Base-by-base conservation (phyloP, 1,140 invertebrate genomes). In the Ganaspis sp. region DNA sequence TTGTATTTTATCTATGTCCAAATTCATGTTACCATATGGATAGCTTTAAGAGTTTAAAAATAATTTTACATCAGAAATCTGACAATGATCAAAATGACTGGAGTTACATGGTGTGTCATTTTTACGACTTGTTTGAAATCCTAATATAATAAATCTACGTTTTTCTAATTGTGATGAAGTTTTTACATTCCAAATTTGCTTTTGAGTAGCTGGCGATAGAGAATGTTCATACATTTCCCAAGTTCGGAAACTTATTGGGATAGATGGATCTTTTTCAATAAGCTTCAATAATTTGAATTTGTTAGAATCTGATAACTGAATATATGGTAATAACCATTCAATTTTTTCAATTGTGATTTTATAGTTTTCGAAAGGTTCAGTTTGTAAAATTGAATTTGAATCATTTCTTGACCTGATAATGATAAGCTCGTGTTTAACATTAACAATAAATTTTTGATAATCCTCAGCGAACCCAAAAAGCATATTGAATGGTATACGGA, bases 381-480 rank as follows among this genome's bases (percentile, higher is more conserved):
- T 34, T 34, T 34, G 29, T 34, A 34, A 34, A 34, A 34, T 34
- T 34, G 29, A 2, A 34, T 34, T 34, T 34, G 29, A 34, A 34
- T 34, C 29, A 34, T 34, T 34, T 34, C 29, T 34, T 3, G 29
- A 34, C 6, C 29, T 34, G 6, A 34, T 6, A 34, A 34, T 3
- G 6, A 34, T 34, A 34, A 34, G 29, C 29, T 34, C 29, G 29
- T 34, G 29, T 34, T 34, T 34, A 6, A 6, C 29, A 34, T 3
- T 34, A 34, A 34, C 6, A 34, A 34, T 34, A 34, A 34, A 3
- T 34, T 34, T 34, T 34, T 34, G 29, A 6, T 34, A 92, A 83
- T 92, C 90, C 83, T 92, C 89, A 70, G 88, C 87, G 82, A 92
- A 91, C 11, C 90, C 90, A 1, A 91, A 75, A 1, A 91, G 40